Evolutionary conservation across 2,113 vertebrate species (phyloP).

Genomic region (Leptobrachium leishanense): DNA sequence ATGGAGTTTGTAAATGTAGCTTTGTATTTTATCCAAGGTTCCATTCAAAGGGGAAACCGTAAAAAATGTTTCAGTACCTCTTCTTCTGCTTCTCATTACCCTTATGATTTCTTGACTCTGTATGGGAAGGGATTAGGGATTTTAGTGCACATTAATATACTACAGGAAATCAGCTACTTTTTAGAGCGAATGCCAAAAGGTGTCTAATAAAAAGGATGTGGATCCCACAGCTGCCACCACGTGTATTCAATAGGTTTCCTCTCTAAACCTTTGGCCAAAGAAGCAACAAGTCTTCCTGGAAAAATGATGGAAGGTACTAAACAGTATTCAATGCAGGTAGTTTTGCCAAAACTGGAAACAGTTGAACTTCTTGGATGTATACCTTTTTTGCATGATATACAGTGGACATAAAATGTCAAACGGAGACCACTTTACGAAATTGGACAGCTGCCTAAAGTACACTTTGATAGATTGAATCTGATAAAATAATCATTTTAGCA

Average conservation of each 20-base stretch:
- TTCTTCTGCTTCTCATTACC: neutral
- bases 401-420: too few species aligned
- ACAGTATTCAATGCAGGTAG: neutral
- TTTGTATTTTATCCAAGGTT: neutral
- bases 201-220: neutral
- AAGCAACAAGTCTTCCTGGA: neutral
- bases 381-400: too few species aligned
- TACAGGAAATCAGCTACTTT: neutral
- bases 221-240: conserved; percentile 3
- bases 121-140: conserved; percentile 10
- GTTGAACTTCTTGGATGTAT: neutral
- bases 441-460: too few species aligned
- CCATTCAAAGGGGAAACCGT: neutral
- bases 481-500: too few species aligned
- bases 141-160: conserved; percentile 1
- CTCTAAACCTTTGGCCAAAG: conserved; percentile 4
- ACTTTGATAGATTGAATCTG: too few species aligned
- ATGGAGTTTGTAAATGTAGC: conserved; percentile 6
- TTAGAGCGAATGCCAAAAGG: conserved; percentile 1
- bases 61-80: conserved; percentile 11
- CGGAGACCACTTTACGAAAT: conserved; percentile 23
- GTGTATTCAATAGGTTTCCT: neutral
- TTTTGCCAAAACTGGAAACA: neutral
- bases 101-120: neutral
- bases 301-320: neutral